Conservation (phyloP, 2,888 invertebrate genomes). For the Lamproptera curius region DNA sequence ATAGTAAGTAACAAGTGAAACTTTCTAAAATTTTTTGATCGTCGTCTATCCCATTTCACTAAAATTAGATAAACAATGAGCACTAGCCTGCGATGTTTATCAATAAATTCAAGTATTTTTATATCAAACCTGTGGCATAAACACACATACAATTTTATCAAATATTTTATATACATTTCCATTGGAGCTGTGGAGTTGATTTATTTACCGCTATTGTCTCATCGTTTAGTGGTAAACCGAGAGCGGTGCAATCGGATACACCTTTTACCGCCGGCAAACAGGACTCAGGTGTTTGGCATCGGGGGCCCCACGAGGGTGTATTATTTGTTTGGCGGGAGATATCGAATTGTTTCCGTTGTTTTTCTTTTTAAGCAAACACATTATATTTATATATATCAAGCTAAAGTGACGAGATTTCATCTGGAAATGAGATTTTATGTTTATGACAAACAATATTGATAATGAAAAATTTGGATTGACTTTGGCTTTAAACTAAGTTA, state of each 20-base stretch:
- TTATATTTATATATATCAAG: too few relatives aligned
- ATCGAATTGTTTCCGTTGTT: too few relatives aligned
- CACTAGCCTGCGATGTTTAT: too few relatives aligned
- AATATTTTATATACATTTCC: not conserved
- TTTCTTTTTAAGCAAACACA: too few relatives aligned
- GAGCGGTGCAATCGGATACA: constrained; percentile 29
- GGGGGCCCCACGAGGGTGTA: constrained; percentile 9
- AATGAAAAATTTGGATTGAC: too few relatives aligned
- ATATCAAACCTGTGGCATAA: not conserved
- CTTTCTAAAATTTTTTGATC: too few relatives aligned
- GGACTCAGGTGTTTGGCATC: constrained; percentile 36
- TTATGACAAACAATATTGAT: too few relatives aligned
- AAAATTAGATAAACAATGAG: too few relatives aligned
- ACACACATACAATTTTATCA: not conserved
- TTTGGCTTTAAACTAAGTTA: not conserved
- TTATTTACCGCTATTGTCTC: constrained; percentile 29
- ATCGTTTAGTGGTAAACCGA: constrained; percentile 32
- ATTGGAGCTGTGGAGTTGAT: constrained; percentile 18
- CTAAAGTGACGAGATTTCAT: too few relatives aligned
- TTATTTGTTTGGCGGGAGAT: constrained; percentile 23
- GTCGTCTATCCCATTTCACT: too few relatives aligned
- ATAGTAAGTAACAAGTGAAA: too few relatives aligned
- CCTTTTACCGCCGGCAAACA: constrained; percentile 37
- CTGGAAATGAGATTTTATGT: too few relatives aligned
- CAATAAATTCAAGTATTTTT: not conserved